Evolutionary conservation across 2,113 vertebrate genomes (phyloP), one percentile per base, ranked within the genome.

Genomic region (Leucopsar rothschildi): DNA sequence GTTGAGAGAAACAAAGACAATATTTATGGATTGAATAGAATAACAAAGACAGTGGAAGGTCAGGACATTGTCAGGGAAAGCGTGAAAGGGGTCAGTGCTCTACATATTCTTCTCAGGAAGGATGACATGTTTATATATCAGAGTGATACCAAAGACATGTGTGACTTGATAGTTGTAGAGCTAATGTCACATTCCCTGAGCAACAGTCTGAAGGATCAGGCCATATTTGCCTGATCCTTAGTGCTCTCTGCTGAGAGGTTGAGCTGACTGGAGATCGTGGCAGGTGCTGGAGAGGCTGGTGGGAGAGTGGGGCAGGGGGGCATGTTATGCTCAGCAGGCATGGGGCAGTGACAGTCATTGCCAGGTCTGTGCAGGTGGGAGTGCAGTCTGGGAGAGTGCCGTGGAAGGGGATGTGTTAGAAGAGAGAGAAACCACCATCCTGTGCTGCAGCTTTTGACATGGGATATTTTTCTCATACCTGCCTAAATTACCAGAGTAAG

Each of bases 111-210:
- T 66, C 39, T 49, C 7, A 2, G n/a, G 59, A 57, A 70, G 18
- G 15, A 40, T 35, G 18, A 37, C 17, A 17, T 44, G 14, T 56
- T 73, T 20, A 7, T 35, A 28, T 5, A 42, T 28, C 50, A 73
- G 45, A 50, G 27, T 15, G 16, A 40, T 50, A 60, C 6, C 28
- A 49, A 52, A 77, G 37, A 52, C n/a, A 27, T 0, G 7, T 0
- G 7, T 37, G 61, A 71, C 29, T 88, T 53, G 14, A 13, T 53
- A 22, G 33, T 3, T 45, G 37, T 35, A 77, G 73, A 88, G 65
- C 24, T 44, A 44, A 28, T 49, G 50, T 11, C 15, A 12, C 21
- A 73, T 77, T 44, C 28, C 63, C 55, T 42, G 22, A 19, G 16
- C 6, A 44, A 3, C 11, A 56, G 27, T 39, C 21, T 65, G 66